phyloP scores from a whole-genome alignment of 2,888 invertebrate genomes.

The Anagyrus pseudococci region DNA sequence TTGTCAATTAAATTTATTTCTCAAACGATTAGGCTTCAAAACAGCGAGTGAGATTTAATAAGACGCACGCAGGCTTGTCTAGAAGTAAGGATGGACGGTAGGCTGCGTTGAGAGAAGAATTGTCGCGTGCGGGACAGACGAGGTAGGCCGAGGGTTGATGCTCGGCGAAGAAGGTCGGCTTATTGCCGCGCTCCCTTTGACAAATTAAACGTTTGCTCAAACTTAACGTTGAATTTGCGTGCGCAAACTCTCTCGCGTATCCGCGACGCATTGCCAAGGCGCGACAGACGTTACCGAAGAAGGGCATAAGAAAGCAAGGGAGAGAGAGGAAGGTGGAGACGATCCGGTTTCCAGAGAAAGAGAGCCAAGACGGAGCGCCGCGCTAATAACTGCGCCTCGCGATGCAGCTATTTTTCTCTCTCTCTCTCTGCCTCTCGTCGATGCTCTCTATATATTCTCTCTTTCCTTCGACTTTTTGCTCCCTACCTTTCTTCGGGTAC shows the following conservation, averaged over 20 bases:
- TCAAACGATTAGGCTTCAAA: too few relatives aligned
- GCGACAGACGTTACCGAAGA: too few relatives aligned
- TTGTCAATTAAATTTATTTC: too few relatives aligned
- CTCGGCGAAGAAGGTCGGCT: too few relatives aligned
- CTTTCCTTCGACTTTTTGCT: conserved; percentile 29
- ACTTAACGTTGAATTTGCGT: conserved; percentile 59
- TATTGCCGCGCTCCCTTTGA: conserved; percentile 43
- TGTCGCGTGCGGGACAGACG: conserved; percentile 32
- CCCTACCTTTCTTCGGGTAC: conserved; percentile 32
- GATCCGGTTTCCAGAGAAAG: conserved; percentile 45
- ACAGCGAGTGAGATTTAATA: too few relatives aligned
- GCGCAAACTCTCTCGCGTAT: conserved; percentile 32
- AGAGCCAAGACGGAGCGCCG: too few relatives aligned
- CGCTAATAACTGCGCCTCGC: conserved; percentile 15
- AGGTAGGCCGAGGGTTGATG: too few relatives aligned
- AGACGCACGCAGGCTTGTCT: too few relatives aligned
- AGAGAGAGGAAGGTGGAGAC: conserved; percentile 3
- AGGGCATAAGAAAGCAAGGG: neutral
- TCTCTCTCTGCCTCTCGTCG: conserved; percentile 17
- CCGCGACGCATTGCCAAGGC: neutral
- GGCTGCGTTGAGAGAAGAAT: neutral
- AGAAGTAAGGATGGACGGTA: too few relatives aligned
- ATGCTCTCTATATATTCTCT: too few relatives aligned
- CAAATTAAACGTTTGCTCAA: conserved; percentile 56
- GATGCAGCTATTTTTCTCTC: conserved; percentile 16